Percentiles rank a stretch among this genome's conserved stretches.
Conservation (phyloP, 1,140 invertebrate genomes). For the Drosophila elegans region DNA sequence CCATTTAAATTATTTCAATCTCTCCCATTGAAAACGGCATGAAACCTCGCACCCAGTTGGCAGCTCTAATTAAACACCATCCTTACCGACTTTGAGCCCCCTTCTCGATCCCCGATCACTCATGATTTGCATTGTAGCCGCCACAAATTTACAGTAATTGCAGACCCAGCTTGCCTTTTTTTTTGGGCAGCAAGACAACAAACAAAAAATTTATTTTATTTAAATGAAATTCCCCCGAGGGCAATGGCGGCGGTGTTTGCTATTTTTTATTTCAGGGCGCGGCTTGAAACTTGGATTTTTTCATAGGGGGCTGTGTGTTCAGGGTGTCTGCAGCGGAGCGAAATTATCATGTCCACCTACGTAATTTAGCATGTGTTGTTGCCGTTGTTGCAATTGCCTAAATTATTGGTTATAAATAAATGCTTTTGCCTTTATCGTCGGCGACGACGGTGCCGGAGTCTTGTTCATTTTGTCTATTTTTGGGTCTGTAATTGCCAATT, state of each 20-base stretch:
- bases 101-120: slow-evolving; percentile 7
- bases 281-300: slow-evolving; percentile 57
- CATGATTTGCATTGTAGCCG: slow-evolving; percentile 53
- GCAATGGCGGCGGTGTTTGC: slow-evolving; percentile 32
- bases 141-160: slow-evolving; percentile 66
- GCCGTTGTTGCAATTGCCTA: slow-evolving; percentile 40
- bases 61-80: slow-evolving; percentile 8
- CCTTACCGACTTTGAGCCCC: background rate
- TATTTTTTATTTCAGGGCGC: slow-evolving; percentile 67
- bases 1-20: slow-evolving; percentile 4
- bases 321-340: slow-evolving; percentile 58
- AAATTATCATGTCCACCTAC: slow-evolving; percentile 81
- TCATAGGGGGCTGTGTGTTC: slow-evolving; percentile 22
- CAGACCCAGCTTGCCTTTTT: slow-evolving; percentile 49
- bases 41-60: slow-evolving; percentile 31
- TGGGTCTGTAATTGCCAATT: slow-evolving; percentile 65
- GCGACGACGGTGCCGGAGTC: slow-evolving; percentile 16
- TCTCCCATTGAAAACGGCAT: slow-evolving; percentile 6
- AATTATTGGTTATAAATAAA: slow-evolving; percentile 81
- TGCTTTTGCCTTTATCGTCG: slow-evolving; percentile 39
- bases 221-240: slow-evolving; percentile 69
- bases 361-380: slow-evolving; percentile 74
- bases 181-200: slow-evolving; percentile 54
- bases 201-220: slow-evolving; percentile 80
- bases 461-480: slow-evolving; percentile 70